Conservation (phyloP, 2,113 vertebrate genomes). For the Eonycteris spelaea region DNA sequence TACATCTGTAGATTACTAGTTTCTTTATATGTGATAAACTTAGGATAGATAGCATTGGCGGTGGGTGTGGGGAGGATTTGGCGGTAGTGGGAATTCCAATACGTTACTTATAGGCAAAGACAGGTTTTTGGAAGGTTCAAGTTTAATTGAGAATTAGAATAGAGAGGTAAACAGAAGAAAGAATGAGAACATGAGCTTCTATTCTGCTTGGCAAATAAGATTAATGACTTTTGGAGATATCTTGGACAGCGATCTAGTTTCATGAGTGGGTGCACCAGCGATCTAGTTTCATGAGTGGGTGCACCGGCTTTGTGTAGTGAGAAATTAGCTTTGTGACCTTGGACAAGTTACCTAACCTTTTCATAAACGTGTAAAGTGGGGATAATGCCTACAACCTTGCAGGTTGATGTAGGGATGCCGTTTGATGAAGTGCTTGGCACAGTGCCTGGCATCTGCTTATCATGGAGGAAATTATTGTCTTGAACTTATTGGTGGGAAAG, state of each 20-base stretch:
- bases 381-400: accelerated
- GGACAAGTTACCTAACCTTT: background rate
- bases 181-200: background rate
- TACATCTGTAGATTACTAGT: background rate
- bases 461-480: background rate
- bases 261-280: background rate
- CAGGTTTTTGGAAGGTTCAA: background rate
- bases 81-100: background rate
- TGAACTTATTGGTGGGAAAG: background rate
- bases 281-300: too few species aligned
- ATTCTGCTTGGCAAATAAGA: background rate
- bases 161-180: background rate
- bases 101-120: background rate
- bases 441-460: background rate
- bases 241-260: too few species aligned
- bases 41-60: background rate
- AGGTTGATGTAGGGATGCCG: background rate
- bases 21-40: background rate
- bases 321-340: background rate
- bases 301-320: background rate
- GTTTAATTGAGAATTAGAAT: background rate
- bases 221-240: background rate
- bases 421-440: background rate
- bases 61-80: background rate
- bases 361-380: background rate